Percentiles rank a stretch among this genome's conserved stretches.
Conservation (phyloP, 2,113 vertebrate genomes). For the Syngnathus typhle region DNA sequence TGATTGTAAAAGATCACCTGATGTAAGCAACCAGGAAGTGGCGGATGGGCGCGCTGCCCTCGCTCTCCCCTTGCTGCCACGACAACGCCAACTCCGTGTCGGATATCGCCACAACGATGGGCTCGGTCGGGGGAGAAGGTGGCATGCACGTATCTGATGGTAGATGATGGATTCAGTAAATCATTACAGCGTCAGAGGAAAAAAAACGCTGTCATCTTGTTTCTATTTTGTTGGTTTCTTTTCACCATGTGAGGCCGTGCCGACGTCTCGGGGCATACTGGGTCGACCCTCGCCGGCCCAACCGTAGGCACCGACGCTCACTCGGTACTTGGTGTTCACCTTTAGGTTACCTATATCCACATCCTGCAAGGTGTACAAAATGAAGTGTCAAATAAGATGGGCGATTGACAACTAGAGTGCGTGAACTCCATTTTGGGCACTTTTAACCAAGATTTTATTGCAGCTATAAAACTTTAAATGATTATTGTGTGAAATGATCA, state of each 20-base stretch:
- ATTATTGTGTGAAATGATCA: background rate
- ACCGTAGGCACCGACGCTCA: constrained; percentile 81
- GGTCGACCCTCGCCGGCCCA: constrained; percentile 81
- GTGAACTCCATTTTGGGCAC: background rate
- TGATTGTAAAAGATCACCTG: constrained; percentile 66
- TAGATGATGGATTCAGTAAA: background rate
- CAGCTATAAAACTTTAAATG: background rate
- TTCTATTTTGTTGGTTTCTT: background rate
- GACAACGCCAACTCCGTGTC: constrained; percentile 89
- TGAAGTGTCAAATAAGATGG: background rate
- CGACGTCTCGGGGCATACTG: constrained; percentile 79
- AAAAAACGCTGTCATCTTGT: background rate
- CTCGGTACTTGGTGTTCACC: constrained; percentile 77
- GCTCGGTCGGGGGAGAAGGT: constrained; percentile 77
- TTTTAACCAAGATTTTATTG: background rate
- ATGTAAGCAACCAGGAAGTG: constrained; percentile 87
- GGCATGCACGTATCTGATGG: constrained; percentile 81
- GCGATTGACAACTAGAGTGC: background rate
- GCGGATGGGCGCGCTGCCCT: constrained; percentile 79
- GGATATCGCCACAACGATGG: constrained; percentile 78
- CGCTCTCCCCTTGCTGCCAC: constrained; percentile 79
- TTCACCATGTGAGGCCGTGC: constrained; percentile 82
- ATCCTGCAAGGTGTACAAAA: constrained; percentile 67
- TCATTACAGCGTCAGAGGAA: background rate
- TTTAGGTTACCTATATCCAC: constrained; percentile 78